Conservation (phyloP, 2,888 invertebrate genomes). For the Drosophila fungiperda region DNA sequence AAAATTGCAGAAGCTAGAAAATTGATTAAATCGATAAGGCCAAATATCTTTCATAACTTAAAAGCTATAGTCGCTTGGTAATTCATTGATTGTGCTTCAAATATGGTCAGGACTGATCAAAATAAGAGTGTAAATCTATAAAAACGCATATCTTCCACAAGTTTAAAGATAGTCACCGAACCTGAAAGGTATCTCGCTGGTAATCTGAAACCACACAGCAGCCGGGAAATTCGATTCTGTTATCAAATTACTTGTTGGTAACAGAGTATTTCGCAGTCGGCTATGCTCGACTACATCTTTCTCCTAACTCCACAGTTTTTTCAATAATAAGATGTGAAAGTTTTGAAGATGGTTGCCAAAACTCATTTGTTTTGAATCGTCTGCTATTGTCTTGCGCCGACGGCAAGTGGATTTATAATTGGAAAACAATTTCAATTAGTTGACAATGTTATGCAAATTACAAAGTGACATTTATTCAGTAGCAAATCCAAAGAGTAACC, state of each 20-base stretch:
- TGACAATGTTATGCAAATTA: slow-evolving; percentile 37
- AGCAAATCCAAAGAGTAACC: slow-evolving; percentile 26
- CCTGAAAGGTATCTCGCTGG: too few relatives aligned
- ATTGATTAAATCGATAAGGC: too few relatives aligned
- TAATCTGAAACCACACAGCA: too few relatives aligned
- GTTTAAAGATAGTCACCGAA: background rate
- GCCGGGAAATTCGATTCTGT: too few relatives aligned
- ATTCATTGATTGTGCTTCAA: background rate
- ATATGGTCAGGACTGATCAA: background rate
- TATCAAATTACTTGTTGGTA: background rate
- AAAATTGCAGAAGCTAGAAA: background rate
- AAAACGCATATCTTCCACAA: background rate
- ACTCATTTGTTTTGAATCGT: background rate
- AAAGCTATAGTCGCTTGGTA: background rate
- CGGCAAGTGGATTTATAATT: background rate
- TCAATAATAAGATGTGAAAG: background rate
- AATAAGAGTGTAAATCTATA: background rate
- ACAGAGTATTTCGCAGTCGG: background rate
- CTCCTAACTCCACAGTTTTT: background rate
- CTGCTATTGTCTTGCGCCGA: background rate
- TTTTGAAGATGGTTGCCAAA: background rate
- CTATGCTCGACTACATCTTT: background rate
- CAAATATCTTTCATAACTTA: background rate
- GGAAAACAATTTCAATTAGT: slow-evolving; percentile 36
- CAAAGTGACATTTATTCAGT: slow-evolving; percentile 55